A percentile compares a stretch with the other conserved stretches of the same genome.
phyloP scores from a whole-genome alignment of 2,888 invertebrate genomes.

The Chaitophorus viminalis region DNA sequence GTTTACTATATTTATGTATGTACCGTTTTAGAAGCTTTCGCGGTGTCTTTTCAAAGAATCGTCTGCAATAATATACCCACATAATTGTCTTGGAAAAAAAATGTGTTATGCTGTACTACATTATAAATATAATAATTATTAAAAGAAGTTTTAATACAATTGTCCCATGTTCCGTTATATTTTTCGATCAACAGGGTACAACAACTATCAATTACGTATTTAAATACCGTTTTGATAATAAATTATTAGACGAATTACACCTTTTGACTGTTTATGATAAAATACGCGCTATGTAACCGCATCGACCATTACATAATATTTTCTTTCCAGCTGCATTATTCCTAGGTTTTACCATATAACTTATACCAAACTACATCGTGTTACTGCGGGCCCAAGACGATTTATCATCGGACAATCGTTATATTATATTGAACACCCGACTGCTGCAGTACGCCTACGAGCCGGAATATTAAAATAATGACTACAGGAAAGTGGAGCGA shows the following conservation, averaged over 20 bases:
- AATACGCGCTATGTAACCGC: not conserved
- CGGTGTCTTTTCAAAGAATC: too few species aligned
- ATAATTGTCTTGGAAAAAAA: too few species aligned
- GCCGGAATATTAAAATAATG: not conserved
- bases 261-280: not conserved
- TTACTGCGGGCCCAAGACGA: conserved; percentile 1
- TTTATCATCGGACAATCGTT: conserved; percentile 56
- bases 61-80: too few species aligned
- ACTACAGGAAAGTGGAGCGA: not conserved
- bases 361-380: not conserved
- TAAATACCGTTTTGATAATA: not conserved
- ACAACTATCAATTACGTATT: not conserved
- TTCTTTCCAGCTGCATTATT: not conserved
- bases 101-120: too few species aligned
- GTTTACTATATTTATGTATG: too few species aligned
- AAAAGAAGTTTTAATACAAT: too few species aligned
- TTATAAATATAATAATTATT: too few species aligned
- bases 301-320: not conserved
- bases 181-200: not conserved
- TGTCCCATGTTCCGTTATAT: not conserved
- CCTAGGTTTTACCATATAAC: not conserved
- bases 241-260: not conserved
- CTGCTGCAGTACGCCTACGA: not conserved
- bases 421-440: not conserved
- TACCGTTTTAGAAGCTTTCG: too few species aligned